Base-by-base conservation (phyloP, 2,888 invertebrate species). In the Amphiduros pacificus region DNA sequence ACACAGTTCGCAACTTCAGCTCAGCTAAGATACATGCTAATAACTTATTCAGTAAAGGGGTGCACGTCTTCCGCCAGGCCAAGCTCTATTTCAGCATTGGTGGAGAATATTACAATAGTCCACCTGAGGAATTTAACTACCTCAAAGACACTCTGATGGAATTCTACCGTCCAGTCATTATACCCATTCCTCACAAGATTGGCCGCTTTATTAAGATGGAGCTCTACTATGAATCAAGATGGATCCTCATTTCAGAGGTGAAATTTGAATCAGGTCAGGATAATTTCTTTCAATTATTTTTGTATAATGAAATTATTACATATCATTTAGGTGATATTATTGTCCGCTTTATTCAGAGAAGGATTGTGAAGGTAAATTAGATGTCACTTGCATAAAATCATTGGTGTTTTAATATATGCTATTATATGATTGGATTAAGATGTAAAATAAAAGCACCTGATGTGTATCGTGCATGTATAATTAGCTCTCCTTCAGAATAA, bases 161-260 rank as follows among this genome's bases (percentile, higher is more conserved):
- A 82, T 87, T 86, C 64, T 89, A 93, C 2, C 86, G 92, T 20
- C 92, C 93, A 84, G 88, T 94, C 53, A 88, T 88, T 77, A 89
- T 94, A 74, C 89, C 90, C 72, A 86, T 94, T 31, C 90, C 91
- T 77, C 89, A 91, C 76, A 87, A 91, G 53, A 88, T 93, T 55
- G 94, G 91, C 32, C 87, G 88, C 75, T 92, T 88, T 85, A 90
- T 94, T 62, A 90, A 76, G 84, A 91, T 69, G 88, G 67, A 90
- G 73, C 85, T 93, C 56, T 86, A 87, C 69, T 94, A 93, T 80
- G 89, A 91, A 2, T 87, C 90, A n/a, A 86, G 89, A 58, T 94
- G 94, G 94, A 89, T 94, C 71, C 88, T 94, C 83, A 87, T 94
- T 76, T 92, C 92, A 82, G 94, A 94, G 84, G 87, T 94, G 67